phyloP scores from a whole-genome alignment of 2,888 invertebrate genomes.

The Nematopogon swammerdamellus region DNA sequence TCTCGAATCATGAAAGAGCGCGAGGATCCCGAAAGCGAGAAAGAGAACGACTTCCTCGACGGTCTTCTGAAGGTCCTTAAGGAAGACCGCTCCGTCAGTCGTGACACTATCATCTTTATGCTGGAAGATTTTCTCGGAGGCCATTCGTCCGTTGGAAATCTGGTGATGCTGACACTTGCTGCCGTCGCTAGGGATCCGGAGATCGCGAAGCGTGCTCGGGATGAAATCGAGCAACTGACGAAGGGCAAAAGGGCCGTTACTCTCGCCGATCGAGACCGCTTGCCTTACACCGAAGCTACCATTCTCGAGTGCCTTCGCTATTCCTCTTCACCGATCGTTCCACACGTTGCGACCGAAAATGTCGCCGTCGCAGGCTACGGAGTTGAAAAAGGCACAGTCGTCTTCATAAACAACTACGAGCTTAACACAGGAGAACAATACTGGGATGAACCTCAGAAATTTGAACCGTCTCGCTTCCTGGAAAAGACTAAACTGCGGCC shows the following conservation, averaged over 20 bases:
- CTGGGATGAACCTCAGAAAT: slow-evolving; percentile 70
- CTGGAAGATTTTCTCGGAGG: slow-evolving; percentile 86
- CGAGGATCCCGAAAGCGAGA: slow-evolving; percentile 56
- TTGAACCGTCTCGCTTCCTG: slow-evolving; percentile 74
- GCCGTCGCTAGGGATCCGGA: slow-evolving; percentile 65
- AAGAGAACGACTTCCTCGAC: slow-evolving; percentile 76
- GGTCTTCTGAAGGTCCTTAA: slow-evolving; percentile 68
- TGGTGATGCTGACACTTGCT: slow-evolving; percentile 73
- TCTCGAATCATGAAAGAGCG: slow-evolving; percentile 64
- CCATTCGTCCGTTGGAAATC: slow-evolving; percentile 82
- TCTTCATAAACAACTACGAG: slow-evolving; percentile 82
- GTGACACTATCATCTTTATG: slow-evolving; percentile 78
- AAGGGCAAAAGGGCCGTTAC: slow-evolving; percentile 54
- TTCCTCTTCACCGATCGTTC: slow-evolving; percentile 85
- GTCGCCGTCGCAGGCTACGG: slow-evolving; percentile 68
- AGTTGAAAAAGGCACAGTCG: slow-evolving; percentile 72
- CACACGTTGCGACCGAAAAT: slow-evolving; percentile 80
- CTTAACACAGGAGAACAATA: slow-evolving; percentile 70
- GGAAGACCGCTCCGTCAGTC: slow-evolving; percentile 64
- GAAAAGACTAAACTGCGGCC: slow-evolving; percentile 33
- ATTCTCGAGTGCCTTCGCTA: slow-evolving; percentile 76
- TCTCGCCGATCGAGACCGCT: slow-evolving; percentile 61
- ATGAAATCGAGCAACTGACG: slow-evolving; percentile 64
- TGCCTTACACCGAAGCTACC: slow-evolving; percentile 81
- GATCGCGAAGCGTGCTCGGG: slow-evolving; percentile 61